phyloP scores from a whole-genome alignment of 1,140 invertebrate genomes.

The Ceratosolen fusciceps region DNA sequence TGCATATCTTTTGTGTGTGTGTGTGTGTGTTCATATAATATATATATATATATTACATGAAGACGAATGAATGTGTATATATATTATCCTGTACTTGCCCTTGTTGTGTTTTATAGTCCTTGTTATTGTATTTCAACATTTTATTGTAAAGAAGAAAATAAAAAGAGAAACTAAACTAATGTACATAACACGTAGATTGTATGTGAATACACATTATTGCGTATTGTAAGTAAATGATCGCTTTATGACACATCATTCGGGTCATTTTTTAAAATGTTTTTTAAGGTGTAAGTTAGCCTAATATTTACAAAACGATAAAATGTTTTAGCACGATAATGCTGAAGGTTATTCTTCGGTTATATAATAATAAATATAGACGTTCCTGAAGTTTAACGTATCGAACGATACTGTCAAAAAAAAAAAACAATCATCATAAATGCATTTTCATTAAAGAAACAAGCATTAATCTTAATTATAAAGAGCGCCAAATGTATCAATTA shows the following conservation, averaged over 20 bases:
- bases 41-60: too few relatives aligned
- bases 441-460: slow-evolving; percentile 10
- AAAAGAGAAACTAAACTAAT: slow-evolving; percentile 35
- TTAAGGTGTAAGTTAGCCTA: slow-evolving; percentile 43
- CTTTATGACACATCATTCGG: slow-evolving; percentile 28
- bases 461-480: slow-evolving; percentile 23
- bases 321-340: slow-evolving; percentile 10
- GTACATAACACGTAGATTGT: slow-evolving; percentile 38
- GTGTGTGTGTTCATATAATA: slow-evolving; percentile 28
- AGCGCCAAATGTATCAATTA: slow-evolving; percentile 13
- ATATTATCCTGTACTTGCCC: slow-evolving; percentile 42
- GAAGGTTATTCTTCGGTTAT: slow-evolving; percentile 2
- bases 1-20: slow-evolving; percentile 34
- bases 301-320: slow-evolving; percentile 14
- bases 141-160: slow-evolving; percentile 48
- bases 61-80: background rate
- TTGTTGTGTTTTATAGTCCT: slow-evolving; percentile 49
- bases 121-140: slow-evolving; percentile 51
- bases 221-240: slow-evolving; percentile 32
- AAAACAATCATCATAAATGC: slow-evolving; percentile 29
- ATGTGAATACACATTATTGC: slow-evolving; percentile 36
- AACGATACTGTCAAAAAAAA: slow-evolving; percentile 14
- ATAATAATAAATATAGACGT: slow-evolving; percentile 33
- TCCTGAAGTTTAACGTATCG: slow-evolving; percentile 30
- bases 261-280: slow-evolving; percentile 47